Evolutionary conservation across 2,888 invertebrate species (phyloP), one percentile per base, ranked within the genome.

Genomic region (Polymixis lichenea): DNA sequence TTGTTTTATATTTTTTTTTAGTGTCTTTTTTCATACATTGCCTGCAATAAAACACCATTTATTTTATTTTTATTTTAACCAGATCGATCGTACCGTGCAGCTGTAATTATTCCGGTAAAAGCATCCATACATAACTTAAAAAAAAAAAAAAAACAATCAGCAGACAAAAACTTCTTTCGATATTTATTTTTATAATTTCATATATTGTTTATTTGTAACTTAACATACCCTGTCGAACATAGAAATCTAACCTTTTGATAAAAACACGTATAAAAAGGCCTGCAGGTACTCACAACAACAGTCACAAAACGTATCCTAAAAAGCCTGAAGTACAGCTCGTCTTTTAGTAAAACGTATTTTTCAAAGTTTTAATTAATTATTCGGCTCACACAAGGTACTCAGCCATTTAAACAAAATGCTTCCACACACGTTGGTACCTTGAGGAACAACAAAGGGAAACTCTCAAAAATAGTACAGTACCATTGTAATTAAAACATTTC

Each of bases 401-500:
- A 28, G 49, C 71, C 77, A 72, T 83, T 83, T 55, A 58, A 77
- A 77, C 56, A 69, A 74, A 83, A 83, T 72, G 53, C 53, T 77
- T 73, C 67, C 58, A 70, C 73, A 82, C 67, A 67, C 70, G 71
- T 15, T 69, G 25, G 25, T 70, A 49, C 74, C 58, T 72, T 60
- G 58, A 78, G 68, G 5, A 72, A 68, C 60, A 86, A 88, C 87
- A 83, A 87, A 87, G 85, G 77, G 81, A 83, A 88, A 85, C 85
- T 89, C 67, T 53, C 53, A 84, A 86, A 86, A 84, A 87, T 82
- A 84, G 51, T 82, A 86, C 84, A 78, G 84, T 58, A 78, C 76
- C 80, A 79, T 86, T 89, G 87, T 88, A 89, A 89, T 89, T 89
- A 88, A 89, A 89, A 88, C 83, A 82, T 87, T 86, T 80, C 70